These are phyloP conservation scores for Eonycteris spelaea DNA, from an alignment of 2,113 vertebrate species.

Conservation along the genomic window DNA sequence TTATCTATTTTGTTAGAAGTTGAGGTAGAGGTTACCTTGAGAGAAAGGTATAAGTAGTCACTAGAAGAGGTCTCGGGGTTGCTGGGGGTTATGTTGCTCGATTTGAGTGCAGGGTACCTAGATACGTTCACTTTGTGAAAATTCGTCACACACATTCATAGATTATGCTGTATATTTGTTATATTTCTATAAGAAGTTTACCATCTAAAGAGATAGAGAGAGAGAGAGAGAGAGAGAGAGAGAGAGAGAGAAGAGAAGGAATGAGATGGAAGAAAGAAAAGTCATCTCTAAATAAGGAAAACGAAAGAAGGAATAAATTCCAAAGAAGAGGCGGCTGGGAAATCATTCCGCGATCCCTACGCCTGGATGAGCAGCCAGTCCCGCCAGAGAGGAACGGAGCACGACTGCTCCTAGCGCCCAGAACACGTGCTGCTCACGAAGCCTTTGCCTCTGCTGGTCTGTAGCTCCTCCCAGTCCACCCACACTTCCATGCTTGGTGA, in stretches of 20 bases:
- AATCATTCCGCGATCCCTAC: not conserved
- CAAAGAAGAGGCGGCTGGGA: not conserved
- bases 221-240: not conserved
- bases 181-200: not conserved
- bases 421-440: not conserved
- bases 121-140: not conserved
- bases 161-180: not conserved
- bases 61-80: not conserved
- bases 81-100: not conserved
- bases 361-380: not conserved
- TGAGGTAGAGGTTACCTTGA: not conserved
- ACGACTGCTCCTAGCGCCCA: fast-evolving
- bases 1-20: not conserved
- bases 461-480: not conserved
- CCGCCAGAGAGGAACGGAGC: not conserved
- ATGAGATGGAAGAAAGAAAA: not conserved
- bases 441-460: not conserved
- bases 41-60: not conserved
- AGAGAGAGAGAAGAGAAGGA: not conserved
- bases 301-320: not conserved
- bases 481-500: not conserved
- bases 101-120: not conserved
- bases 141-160: not conserved
- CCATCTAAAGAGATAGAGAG: not conserved
- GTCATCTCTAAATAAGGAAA: not conserved